Conservation (phyloP, 2,888 invertebrate genomes). For the Automeris io region DNA sequence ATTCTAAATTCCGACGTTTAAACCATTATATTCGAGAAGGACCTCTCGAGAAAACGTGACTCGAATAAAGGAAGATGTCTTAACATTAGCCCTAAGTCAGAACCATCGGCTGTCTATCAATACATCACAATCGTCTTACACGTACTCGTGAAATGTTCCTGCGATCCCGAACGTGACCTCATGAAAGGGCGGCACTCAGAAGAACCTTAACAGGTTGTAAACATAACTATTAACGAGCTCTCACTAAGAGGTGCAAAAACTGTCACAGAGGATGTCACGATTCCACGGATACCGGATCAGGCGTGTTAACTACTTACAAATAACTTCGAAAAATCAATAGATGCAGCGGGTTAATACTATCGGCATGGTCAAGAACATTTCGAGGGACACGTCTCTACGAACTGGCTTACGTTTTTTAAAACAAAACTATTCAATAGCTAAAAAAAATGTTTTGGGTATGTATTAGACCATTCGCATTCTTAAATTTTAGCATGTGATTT, state of each 20-base stretch:
- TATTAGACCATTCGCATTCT: no score
- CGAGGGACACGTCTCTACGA: not conserved
- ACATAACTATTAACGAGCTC: slow-evolving; percentile 60
- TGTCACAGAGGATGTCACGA: slow-evolving; percentile 41
- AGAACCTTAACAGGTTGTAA: slow-evolving; percentile 67
- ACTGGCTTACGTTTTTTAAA: no score
- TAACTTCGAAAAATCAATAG: slow-evolving; percentile 13
- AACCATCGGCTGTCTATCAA: slow-evolving; percentile 48
- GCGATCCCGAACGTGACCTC: slow-evolving; percentile 55
- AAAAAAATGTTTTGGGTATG: no score
- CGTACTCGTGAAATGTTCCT: slow-evolving; percentile 43
- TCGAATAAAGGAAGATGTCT: slow-evolving; percentile 44
- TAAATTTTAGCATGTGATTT: no score
- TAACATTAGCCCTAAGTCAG: slow-evolving; percentile 32
- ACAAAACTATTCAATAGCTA: no score
- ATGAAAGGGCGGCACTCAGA: slow-evolving; percentile 52
- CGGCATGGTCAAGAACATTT: slow-evolving; percentile 1
- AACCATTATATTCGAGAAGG: slow-evolving; percentile 45
- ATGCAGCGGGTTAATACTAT: not conserved
- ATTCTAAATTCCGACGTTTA: slow-evolving; percentile 49
- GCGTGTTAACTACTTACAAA: slow-evolving; percentile 11
- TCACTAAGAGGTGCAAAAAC: slow-evolving; percentile 50
- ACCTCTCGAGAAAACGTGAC: slow-evolving; percentile 71
- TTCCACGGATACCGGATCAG: slow-evolving; percentile 16
- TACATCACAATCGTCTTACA: slow-evolving; percentile 45